phyloP scores from a whole-genome alignment of 2,888 invertebrate species.

The Stramonita haemastoma region DNA sequence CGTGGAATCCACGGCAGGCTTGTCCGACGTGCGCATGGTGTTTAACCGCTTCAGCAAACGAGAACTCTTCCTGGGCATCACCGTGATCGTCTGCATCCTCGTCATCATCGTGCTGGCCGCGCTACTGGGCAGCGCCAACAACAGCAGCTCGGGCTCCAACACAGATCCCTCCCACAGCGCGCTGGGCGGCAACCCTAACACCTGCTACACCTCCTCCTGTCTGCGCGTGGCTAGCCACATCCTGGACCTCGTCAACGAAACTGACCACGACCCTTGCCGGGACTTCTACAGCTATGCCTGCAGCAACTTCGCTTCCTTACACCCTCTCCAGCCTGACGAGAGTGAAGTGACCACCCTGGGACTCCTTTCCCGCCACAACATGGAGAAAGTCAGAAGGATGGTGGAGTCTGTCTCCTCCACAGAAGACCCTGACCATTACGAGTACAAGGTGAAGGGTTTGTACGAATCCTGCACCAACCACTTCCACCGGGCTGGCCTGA shows the following conservation, averaged over 20 bases:
- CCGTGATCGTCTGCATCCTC: slow-evolving; percentile 55
- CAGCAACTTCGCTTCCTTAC: slow-evolving; percentile 79
- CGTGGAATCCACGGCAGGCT: slow-evolving; percentile 57
- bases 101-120: slow-evolving; percentile 62
- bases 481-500: slow-evolving; percentile 58
- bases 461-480: slow-evolving; percentile 80
- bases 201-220: slow-evolving; percentile 60
- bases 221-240: slow-evolving; percentile 60
- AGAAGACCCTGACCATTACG: slow-evolving; percentile 50
- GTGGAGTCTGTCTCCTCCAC: slow-evolving; percentile 49
- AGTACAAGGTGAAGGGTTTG: slow-evolving; percentile 82
- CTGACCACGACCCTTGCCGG: slow-evolving; percentile 77
- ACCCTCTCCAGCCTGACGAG: slow-evolving; percentile 52
- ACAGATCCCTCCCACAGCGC: neutral
- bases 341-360: slow-evolving; percentile 54
- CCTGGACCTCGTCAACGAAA: slow-evolving; percentile 60
- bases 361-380: slow-evolving; percentile 60
- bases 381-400: slow-evolving; percentile 57
- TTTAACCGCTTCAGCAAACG: slow-evolving; percentile 52
- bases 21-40: slow-evolving; percentile 48
- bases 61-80: slow-evolving; percentile 59
- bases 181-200: neutral
- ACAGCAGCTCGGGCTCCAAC: slow-evolving; percentile 40
- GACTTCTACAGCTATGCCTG: slow-evolving; percentile 74
- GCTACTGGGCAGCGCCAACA: slow-evolving; percentile 51